phyloP scores from a whole-genome alignment of 2,113 vertebrate species.

The Dryoscopus gambensis region DNA sequence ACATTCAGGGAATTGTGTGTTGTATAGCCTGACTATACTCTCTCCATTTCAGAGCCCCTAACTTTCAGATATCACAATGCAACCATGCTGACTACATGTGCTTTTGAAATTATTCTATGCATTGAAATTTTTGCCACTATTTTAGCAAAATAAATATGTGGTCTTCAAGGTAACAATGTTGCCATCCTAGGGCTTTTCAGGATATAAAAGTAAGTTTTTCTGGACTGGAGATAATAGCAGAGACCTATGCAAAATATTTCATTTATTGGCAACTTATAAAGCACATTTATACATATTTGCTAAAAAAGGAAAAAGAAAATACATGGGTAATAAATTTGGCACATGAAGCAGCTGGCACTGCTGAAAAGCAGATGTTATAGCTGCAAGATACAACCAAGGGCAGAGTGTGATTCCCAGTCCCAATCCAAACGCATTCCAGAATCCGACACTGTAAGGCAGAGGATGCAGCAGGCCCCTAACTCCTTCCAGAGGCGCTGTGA shows the following conservation, averaged over 20 bases:
- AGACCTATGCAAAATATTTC: neutral
- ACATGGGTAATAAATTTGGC: neutral
- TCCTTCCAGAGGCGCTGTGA: neutral
- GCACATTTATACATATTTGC: neutral
- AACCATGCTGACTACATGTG: fast-evolving
- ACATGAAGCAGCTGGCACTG: neutral
- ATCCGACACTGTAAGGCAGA: neutral
- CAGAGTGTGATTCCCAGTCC: neutral
- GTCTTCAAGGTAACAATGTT: neutral
- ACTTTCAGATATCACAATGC: neutral
- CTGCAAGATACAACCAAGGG: neutral
- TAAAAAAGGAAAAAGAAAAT: neutral
- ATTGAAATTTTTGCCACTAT: neutral
- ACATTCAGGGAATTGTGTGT: neutral
- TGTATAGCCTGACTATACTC: neutral
- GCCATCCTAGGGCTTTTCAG: neutral
- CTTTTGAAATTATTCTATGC: neutral
- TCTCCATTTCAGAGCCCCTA: neutral
- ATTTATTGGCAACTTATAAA: neutral
- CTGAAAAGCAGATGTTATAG: neutral
- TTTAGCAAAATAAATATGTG: neutral
- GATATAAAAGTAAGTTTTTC: neutral
- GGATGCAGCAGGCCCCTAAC: neutral
- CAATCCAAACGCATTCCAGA: neutral
- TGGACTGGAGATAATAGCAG: neutral